Conservation (phyloP, 35 echinoderm and acorn worm species). For the Ophiothrix spiculata region DNA sequence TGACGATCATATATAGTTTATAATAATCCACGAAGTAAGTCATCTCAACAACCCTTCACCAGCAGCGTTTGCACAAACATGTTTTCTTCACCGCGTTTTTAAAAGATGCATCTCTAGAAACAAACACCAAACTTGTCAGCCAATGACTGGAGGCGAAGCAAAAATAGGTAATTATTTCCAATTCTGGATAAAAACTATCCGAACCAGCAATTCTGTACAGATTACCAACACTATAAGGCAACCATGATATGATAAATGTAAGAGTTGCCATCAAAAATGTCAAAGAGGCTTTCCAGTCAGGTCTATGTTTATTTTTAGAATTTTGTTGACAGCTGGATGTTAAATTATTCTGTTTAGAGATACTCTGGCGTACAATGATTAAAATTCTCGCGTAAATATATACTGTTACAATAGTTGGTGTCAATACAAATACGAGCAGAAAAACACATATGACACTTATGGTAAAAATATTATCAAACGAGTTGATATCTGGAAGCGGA, state of each 20-base stretch:
- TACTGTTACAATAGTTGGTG: not conserved
- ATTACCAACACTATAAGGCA: not conserved
- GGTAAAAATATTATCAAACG: not conserved
- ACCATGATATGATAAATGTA: not conserved
- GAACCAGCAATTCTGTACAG: not conserved
- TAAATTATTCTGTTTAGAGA: not conserved
- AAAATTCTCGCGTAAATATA: not conserved
- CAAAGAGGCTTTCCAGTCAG: not conserved
- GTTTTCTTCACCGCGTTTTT: not conserved
- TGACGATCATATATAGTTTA: too few species aligned
- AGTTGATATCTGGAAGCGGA: not conserved
- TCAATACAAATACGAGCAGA: not conserved
- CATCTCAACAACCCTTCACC: too few species aligned
- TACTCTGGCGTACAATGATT: not conserved
- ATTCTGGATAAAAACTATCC: not conserved
- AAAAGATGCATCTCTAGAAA: not conserved
- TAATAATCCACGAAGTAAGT: too few species aligned
- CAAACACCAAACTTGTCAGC: not conserved
- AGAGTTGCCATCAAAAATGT: not conserved
- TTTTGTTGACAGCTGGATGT: not conserved
- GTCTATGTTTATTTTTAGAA: not conserved
- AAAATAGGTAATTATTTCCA: not conserved
- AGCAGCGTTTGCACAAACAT: too few species aligned
- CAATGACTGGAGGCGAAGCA: not conserved
- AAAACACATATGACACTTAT: not conserved